These are phyloP conservation scores for Drosophila serrata DNA, from an alignment of 1,140 invertebrate species.

Conservation along the genomic window DNA sequence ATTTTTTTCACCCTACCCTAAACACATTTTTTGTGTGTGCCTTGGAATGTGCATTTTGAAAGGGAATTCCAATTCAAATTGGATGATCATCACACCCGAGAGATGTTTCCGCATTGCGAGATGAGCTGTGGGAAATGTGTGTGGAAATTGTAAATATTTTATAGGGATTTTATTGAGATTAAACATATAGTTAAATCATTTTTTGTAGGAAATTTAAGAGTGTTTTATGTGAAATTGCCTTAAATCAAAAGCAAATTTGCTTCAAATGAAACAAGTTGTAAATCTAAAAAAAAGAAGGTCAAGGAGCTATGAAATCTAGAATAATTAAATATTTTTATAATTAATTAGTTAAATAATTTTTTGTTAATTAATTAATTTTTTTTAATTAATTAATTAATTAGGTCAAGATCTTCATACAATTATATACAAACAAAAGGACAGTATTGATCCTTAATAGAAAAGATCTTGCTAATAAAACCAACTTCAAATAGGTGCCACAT, in stretches of 20 bases:
- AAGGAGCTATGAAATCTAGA: background rate
- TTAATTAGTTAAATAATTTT: no score
- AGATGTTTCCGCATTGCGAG: constrained; percentile 40
- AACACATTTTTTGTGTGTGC: background rate
- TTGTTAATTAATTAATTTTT: no score
- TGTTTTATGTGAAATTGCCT: background rate
- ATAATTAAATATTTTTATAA: background rate
- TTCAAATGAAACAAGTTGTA: background rate
- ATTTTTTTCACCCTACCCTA: constrained; percentile 27
- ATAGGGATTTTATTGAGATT: no score
- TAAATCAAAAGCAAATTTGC: background rate
- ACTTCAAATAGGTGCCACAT: no score
- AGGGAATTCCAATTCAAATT: constrained; percentile 28
- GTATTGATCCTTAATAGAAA: background rate
- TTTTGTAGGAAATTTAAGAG: rapidly evolving
- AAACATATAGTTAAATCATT: no score
- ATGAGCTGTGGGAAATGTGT: constrained; percentile 12
- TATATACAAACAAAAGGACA: background rate
- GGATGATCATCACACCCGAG: constrained; percentile 2
- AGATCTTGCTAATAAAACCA: background rate
- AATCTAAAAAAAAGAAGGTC: background rate
- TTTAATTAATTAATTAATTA: no score
- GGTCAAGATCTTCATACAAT: no score
- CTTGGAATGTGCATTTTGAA: constrained; percentile 37
- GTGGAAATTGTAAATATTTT: background rate